Evolutionary conservation across 2,888 invertebrate species (phyloP), one percentile per base, ranked within the genome.

Genomic region (Leucoma salicis): DNA sequence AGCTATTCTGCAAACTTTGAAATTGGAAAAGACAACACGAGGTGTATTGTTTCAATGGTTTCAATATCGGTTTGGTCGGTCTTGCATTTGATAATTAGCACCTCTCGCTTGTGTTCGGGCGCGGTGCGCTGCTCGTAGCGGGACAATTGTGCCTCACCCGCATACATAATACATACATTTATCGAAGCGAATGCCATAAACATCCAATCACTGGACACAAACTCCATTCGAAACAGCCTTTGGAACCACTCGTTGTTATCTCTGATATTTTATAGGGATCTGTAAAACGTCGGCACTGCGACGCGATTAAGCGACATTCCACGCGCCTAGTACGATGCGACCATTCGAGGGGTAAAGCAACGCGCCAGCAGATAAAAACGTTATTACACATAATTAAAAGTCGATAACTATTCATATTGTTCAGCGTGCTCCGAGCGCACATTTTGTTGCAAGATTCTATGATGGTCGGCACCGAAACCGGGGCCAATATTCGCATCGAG

Each of bases 41-140:
- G 74, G 72, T 67, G 79, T 86, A 86, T 89, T 89, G 89, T 89
- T 89, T 88, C 86, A 86, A 84, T 82, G 79, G 83, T 78, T 88
- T 84, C 84, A 85, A 86, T 86, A 85, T 87, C 73, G 79, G 83
- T 76, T 75, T 70, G 78, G 77, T 74, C 75, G 76, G 73, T 82
- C 84, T 86, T 85, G 87, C 87, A 88, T 88, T 82, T 75, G 86
- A 82, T 85, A 85, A 87, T 89, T 89, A 89, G 81, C 89, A 86
- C 89, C 87, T 89, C 76, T 66, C 64, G 71, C 62, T 66, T 73
- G 15, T 11, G 27, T 27, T 10, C 68, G 70, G 49, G 57, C 57
- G 54, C 55, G 61, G 51, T 57, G 58, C 57, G 59, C 57, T 36
- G 43, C 35, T 44, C 61, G 53, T 53, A 28, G 34, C 62, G 56